A percentile compares a stretch with the other conserved stretches of the same genome.
phyloP scores from a whole-genome alignment of 1,140 invertebrate species.

The Caenorhabditis brenneri region DNA sequence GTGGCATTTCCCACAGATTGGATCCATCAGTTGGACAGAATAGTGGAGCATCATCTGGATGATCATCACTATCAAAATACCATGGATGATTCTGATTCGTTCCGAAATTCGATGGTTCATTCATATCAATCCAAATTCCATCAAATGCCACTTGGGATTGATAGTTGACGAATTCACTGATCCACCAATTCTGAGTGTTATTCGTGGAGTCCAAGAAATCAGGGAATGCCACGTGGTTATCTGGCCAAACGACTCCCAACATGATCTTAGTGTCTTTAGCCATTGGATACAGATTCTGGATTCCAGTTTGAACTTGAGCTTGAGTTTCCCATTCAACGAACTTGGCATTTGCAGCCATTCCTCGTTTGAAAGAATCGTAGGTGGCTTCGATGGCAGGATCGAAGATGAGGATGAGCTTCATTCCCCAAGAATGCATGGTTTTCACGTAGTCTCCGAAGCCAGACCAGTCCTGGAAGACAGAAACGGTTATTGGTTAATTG shows the following conservation, averaged over 20 bases:
- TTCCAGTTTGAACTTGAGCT: slow-evolving; percentile 47
- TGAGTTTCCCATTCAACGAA: slow-evolving; percentile 59
- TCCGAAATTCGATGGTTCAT: slow-evolving; percentile 65
- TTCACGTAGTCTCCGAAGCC: slow-evolving; percentile 56
- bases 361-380: slow-evolving; percentile 55
- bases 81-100: slow-evolving; percentile 61
- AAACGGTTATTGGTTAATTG: no score
- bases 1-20: slow-evolving; percentile 60
- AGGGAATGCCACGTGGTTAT: slow-evolving; percentile 67
- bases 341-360: slow-evolving; percentile 32
- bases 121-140: slow-evolving; percentile 65
- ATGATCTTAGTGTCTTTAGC: slow-evolving; percentile 60
- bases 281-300: slow-evolving; percentile 57
- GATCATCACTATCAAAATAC: slow-evolving; percentile 54
- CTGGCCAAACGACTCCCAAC: slow-evolving; percentile 71
- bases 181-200: slow-evolving; percentile 59
- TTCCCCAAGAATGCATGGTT: slow-evolving; percentile 49
- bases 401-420: slow-evolving; percentile 53
- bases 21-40: slow-evolving; percentile 53
- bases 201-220: slow-evolving; percentile 68
- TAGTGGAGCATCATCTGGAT: slow-evolving; percentile 43
- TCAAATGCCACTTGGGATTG: slow-evolving; percentile 57
- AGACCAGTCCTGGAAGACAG: slow-evolving; percentile 56
- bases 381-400: slow-evolving; percentile 60
- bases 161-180: slow-evolving; percentile 46